Evolutionary conservation across 37 sponge, comb jelly and placozoan genomes (phyloP).

Genomic region (Bolinopsis microptera): DNA sequence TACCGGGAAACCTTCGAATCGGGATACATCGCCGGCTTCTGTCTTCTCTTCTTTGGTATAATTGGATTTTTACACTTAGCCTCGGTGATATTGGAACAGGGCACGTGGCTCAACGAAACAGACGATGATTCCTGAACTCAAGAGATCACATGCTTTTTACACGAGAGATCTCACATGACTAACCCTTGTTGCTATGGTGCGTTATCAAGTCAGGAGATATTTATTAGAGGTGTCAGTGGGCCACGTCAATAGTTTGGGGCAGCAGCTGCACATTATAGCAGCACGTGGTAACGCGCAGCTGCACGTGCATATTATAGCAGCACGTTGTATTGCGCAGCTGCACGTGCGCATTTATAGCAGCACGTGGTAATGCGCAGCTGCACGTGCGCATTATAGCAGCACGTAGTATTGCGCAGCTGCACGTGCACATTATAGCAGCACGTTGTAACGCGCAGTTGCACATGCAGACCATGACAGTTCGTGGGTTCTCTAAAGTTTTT

Average conservation of each 20-base stretch:
- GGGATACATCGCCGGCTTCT: slow-evolving; percentile 57
- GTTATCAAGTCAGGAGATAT: not conserved
- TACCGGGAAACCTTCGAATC: slow-evolving; percentile 64
- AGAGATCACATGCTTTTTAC: not conserved
- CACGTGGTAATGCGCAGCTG: not conserved
- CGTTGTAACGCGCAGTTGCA: not conserved
- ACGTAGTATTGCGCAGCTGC: no score
- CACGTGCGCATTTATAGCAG: not conserved
- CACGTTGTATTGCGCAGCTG: no score
- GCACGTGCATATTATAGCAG: not conserved
- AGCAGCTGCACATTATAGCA: not conserved
- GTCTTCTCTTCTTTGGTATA: slow-evolving; percentile 59
- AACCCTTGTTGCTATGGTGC: not conserved
- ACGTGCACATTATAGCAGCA: not conserved
- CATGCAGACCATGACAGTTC: not conserved
- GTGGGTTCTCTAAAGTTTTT: not conserved
- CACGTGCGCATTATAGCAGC: not conserved
- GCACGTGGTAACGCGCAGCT: not conserved
- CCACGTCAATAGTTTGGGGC: not conserved
- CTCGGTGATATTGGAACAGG: slow-evolving; percentile 57
- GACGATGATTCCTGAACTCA: slow-evolving; percentile 52
- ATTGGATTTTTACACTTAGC: slow-evolving; percentile 51
- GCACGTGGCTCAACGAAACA: slow-evolving; percentile 56
- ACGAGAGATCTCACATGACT: not conserved
- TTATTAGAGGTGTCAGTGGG: not conserved